These are phyloP conservation scores for Toxotes lorentzi DNA, from an alignment of 2,797 vertebrate genomes.

Conservation along the genomic window DNA sequence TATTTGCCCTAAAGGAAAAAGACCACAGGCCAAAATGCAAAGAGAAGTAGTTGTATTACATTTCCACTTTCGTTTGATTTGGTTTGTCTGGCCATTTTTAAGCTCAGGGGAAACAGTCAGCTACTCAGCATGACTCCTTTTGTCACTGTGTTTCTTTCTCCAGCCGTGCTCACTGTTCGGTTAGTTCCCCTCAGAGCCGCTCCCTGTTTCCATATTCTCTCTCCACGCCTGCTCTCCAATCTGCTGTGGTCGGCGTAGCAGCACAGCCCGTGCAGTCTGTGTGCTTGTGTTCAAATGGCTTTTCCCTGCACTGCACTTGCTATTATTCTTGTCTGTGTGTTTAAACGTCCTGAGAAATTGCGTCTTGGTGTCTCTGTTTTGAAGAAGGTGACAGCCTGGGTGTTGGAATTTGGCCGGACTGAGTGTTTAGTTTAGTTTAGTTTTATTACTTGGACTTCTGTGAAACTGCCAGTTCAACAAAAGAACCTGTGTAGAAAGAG, in stretches of 20 bases:
- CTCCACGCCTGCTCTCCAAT: conserved; percentile 71
- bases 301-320: conserved; percentile 71
- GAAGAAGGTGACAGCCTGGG: conserved; percentile 37
- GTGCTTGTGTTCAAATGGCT: conserved; percentile 68
- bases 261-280: conserved; percentile 72
- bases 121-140: conserved; percentile 45
- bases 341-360: conserved; percentile 69
- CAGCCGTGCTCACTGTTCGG: conserved; percentile 49
- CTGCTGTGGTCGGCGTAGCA: conserved; percentile 77
- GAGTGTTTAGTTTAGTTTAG: conserved; percentile 35
- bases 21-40: background rate
- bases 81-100: conserved; percentile 35
- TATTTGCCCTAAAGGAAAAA: conserved; percentile 6
- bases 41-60: conserved; percentile 4
- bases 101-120: conserved; percentile 43
- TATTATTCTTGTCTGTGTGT: conserved; percentile 72
- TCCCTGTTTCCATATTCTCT: conserved; percentile 81
- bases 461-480: conserved; percentile 38
- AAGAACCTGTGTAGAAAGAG: conserved; percentile 28
- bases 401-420: conserved; percentile 44
- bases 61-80: conserved; percentile 36
- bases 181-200: conserved; percentile 76
- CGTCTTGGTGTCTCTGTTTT: conserved; percentile 56
- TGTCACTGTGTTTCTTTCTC: conserved; percentile 57
- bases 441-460: conserved; percentile 26